Evolutionary conservation across 2,113 vertebrate species (phyloP).

Genomic region (Bambusicola thoracicus): DNA sequence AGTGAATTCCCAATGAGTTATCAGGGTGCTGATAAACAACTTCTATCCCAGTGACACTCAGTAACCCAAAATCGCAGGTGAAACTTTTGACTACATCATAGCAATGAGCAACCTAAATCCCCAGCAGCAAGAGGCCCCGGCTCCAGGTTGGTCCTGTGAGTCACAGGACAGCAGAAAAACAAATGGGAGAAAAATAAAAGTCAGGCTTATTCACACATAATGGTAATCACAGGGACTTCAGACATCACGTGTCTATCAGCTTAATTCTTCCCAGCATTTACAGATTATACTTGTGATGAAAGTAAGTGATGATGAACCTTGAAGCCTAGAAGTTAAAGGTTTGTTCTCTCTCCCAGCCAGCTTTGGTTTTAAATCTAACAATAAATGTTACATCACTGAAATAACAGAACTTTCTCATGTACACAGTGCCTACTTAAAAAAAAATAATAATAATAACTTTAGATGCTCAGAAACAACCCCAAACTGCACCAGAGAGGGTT

Average conservation of each 20-base stretch:
- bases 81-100: conserved; percentile 32
- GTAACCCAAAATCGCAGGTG: not conserved
- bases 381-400: not conserved
- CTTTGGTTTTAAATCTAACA: not conserved
- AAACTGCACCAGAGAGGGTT: not conserved
- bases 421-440: not conserved
- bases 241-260: not conserved
- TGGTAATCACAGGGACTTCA: not conserved
- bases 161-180: not conserved
- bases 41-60: conserved; percentile 10
- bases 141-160: not conserved
- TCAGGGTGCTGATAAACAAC: not conserved
- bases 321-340: not conserved
- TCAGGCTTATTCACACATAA: not conserved
- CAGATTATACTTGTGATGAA: not conserved
- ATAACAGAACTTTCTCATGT: not conserved
- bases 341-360: not conserved
- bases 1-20: not conserved
- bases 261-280: not conserved
- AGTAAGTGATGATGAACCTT: not conserved
- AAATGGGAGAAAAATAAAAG: not conserved
- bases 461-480: not conserved
- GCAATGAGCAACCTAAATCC: not conserved
- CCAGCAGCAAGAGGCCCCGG: not conserved
- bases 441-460: not conserved